phyloP scores from a whole-genome alignment of 1,140 invertebrate species.

The Drosophila baimaii region DNA sequence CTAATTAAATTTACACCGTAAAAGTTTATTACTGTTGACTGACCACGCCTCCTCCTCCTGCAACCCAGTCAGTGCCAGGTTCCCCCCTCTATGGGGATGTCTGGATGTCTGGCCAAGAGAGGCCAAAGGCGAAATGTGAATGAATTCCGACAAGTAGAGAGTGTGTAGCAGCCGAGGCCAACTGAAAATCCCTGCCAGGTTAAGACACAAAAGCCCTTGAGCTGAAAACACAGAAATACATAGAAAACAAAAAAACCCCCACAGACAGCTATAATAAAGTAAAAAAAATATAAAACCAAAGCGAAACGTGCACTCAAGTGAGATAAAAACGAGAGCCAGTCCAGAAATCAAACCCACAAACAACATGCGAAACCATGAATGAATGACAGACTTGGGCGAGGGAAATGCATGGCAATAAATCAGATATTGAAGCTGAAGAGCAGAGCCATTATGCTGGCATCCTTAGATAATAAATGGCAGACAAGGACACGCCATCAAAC shows the following conservation, averaged over 20 bases:
- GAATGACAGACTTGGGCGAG: conserved; percentile 25
- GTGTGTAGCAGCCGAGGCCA: conserved; percentile 35
- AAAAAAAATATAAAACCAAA: conserved; percentile 35
- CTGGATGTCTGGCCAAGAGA: conserved; percentile 43
- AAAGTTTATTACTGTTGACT: conserved; percentile 78
- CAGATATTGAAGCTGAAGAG: conserved; percentile 46
- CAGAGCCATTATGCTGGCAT: conserved; percentile 7
- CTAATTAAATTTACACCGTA: conserved; percentile 80
- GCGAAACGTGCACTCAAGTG: conserved; percentile 69
- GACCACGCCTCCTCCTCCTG: conserved; percentile 42
- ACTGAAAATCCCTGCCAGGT: conserved; percentile 57
- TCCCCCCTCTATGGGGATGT: conserved; percentile 6
- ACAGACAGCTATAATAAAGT: conserved; percentile 17
- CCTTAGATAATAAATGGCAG: conserved; percentile 54
- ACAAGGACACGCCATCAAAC: conserved; percentile 48
- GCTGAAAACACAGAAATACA: conserved; percentile 36
- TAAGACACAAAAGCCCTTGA: conserved; percentile 73
- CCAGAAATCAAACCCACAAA: conserved; percentile 28
- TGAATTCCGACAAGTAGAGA: conserved; percentile 69
- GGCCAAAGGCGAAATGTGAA: conserved; percentile 60
- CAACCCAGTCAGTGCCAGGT: neutral
- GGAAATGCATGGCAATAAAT: conserved; percentile 56
- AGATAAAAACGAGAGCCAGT: conserved; percentile 40
- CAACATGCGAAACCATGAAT: conserved; percentile 49
- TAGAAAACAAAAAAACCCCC: conserved; percentile 3